Evolutionary conservation across 2,888 invertebrate genomes (phyloP).

Genomic region (Drosophila flavopinicola): DNA sequence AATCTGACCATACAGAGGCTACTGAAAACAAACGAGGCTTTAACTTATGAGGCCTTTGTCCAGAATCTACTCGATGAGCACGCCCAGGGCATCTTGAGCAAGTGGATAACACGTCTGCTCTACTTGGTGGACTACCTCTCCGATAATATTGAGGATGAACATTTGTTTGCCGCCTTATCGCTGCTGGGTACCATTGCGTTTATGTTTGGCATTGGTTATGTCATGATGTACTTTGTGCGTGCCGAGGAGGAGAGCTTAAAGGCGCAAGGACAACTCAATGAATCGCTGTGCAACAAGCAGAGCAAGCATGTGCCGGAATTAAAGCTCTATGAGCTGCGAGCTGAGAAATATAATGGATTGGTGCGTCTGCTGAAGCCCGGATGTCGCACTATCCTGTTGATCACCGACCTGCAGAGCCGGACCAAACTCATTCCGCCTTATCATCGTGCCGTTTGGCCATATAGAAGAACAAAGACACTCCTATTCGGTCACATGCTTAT

Average conservation of each 20-base stretch:
- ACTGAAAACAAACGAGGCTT: slow-evolving; percentile 89
- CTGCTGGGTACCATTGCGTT: slow-evolving; percentile 91
- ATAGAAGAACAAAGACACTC: slow-evolving; percentile 97
- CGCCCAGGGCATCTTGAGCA: slow-evolving; percentile 89
- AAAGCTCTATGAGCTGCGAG: slow-evolving; percentile 94
- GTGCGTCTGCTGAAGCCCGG: slow-evolving; percentile 97
- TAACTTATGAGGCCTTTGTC: slow-evolving; percentile 91
- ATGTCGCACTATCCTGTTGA: slow-evolving; percentile 95
- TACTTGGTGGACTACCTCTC: slow-evolving; percentile 89
- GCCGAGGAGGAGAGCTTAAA: slow-evolving; percentile 84
- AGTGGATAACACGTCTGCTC: slow-evolving; percentile 88
- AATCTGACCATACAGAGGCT: slow-evolving; percentile 90
- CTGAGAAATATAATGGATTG: slow-evolving; percentile 97
- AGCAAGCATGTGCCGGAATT: slow-evolving; percentile 86
- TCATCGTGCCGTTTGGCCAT: slow-evolving; percentile 97
- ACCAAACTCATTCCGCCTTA: slow-evolving; percentile 94
- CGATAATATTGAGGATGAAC: slow-evolving; percentile 90
- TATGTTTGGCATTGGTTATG: slow-evolving; percentile 91
- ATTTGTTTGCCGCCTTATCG: slow-evolving; percentile 91
- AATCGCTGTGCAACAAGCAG: slow-evolving; percentile 53
- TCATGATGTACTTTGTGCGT: slow-evolving; percentile 92
- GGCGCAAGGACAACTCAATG: slow-evolving; percentile 76
- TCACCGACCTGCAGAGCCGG: slow-evolving; percentile 95
- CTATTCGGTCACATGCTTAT: slow-evolving; percentile 97
- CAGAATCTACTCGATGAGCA: slow-evolving; percentile 92